Evolutionary conservation across 2,113 vertebrate genomes (phyloP).

Genomic region (Pardalotus punctatus): DNA sequence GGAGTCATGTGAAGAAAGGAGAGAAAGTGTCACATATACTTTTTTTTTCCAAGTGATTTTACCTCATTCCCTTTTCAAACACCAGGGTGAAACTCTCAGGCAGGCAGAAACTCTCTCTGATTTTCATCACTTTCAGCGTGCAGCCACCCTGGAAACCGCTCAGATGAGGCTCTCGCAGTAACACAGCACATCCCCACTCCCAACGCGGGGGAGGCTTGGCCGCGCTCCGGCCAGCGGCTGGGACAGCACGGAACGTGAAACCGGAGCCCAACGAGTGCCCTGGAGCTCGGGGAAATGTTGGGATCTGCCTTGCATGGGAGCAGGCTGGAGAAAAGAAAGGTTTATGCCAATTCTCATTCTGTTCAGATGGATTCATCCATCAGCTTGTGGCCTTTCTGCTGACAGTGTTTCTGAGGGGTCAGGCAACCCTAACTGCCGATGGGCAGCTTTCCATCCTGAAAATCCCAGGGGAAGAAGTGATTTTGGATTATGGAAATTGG

Average conservation of each 20-base stretch:
- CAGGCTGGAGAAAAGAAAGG: not conserved
- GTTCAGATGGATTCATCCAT: not conserved
- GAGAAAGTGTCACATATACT: not conserved
- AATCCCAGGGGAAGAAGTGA: not conserved
- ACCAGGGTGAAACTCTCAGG: not conserved
- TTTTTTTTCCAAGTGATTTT: not conserved
- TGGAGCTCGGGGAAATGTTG: not conserved
- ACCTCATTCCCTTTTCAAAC: not conserved
- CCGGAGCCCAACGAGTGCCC: not conserved
- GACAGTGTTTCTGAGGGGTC: not conserved
- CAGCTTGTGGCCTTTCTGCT: not conserved
- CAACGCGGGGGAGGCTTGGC: not conserved
- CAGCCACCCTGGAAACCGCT: not conserved
- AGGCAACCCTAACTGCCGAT: not conserved
- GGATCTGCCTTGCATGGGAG: not conserved
- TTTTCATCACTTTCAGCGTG: not conserved
- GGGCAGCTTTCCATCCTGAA: not conserved
- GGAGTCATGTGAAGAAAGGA: not conserved
- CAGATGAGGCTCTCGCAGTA: not conserved
- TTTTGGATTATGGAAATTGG: not conserved
- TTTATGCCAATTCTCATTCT: not conserved
- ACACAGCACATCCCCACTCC: slow-evolving; percentile 25
- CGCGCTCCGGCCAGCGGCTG: not conserved
- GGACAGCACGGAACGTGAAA: not conserved
- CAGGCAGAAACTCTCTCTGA: not conserved